Base-by-base conservation (phyloP, 2,888 invertebrate genomes). In the Diplolepis rosae region DNA sequence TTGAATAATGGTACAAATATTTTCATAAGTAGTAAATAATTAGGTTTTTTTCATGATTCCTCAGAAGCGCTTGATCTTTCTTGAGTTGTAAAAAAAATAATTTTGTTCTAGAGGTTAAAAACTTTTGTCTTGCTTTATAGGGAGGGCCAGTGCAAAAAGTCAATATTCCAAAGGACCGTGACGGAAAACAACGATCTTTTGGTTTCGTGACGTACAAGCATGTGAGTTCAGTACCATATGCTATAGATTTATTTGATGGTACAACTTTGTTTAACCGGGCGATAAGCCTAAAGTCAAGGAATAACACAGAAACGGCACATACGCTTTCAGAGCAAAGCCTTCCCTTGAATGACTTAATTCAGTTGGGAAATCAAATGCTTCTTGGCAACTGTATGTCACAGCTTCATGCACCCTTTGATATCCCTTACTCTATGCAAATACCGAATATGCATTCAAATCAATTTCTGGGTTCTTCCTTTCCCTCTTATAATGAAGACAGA, bases 171-270 rank as follows among this genome's bases (percentile, higher is more conserved):
- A 93, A 91, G 83, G 95, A 95, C 83, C 91, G 91, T 82, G 93
- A 94, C 78, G 93, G 93, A n/a, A 91, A 92, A 9, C 92, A 91
- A 77, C 92, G 93, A 78, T 91, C 90, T 75, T 97, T 92, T 88
- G 96, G 93, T 1, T 97, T 97, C 83, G 90, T 97, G 32, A 94
- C 93, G 1, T 96, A 93, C 83, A 92, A 93, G 81, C 95, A 96
- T 85, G 90, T 91, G 78, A 91, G 92, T 67, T 95, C 96, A 0
- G 94, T 96, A 0, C 92, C 92, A 0, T 97, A 95, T 84, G 95
- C 95, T 0, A 84, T 95, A n/a, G 90, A 92, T 35, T 88, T 96
- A 42, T 92, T 95, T 79, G 91, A 93, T 48, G 95, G 95, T 0
- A 92, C 94, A 1, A 86, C 90, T 1, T 84, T 96, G 13, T 96